Percentiles rank a stretch among this genome's conserved stretches.
These are phyloP conservation scores for Bemisia tabaci DNA, from an alignment of 1,140 invertebrate genomes.

Conservation along the genomic window DNA sequence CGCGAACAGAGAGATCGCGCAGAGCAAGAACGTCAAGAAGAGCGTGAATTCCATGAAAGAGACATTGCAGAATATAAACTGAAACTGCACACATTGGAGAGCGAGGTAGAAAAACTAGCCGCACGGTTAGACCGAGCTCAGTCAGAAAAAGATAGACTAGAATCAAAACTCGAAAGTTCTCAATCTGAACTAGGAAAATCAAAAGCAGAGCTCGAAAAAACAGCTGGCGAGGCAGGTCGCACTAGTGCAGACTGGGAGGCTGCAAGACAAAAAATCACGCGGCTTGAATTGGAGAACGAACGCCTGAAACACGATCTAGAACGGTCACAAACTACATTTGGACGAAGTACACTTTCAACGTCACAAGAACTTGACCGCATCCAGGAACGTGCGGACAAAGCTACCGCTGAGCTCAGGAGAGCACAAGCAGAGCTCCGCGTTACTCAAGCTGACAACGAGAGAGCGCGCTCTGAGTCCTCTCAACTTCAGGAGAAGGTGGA, in stretches of 20 bases:
- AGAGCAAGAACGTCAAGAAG: constrained; percentile 93
- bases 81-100: constrained; percentile 79
- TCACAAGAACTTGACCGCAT: constrained; percentile 64
- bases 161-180: constrained; percentile 79
- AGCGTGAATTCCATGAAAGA: constrained; percentile 82
- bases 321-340: constrained; percentile 63
- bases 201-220: constrained; percentile 83
- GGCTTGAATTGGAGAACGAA: constrained; percentile 81
- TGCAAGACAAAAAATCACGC: constrained; percentile 67
- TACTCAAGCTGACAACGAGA: constrained; percentile 72
- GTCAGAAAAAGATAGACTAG: constrained; percentile 77
- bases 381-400: constrained; percentile 77
- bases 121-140: constrained; percentile 70
- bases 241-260: constrained; percentile 80
- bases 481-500: constrained; percentile 81
- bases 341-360: constrained; percentile 39
- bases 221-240: constrained; percentile 72
- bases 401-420: constrained; percentile 64
- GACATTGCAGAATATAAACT: constrained; percentile 91
- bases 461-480: constrained; percentile 64
- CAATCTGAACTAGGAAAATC: constrained; percentile 87
- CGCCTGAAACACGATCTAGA: constrained; percentile 71
- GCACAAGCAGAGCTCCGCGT: constrained; percentile 67
- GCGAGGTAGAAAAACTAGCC: constrained; percentile 53
- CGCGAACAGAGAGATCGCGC: constrained; percentile 83